Conservation (phyloP, 2,888 invertebrate species). For the Eurois occulta region DNA sequence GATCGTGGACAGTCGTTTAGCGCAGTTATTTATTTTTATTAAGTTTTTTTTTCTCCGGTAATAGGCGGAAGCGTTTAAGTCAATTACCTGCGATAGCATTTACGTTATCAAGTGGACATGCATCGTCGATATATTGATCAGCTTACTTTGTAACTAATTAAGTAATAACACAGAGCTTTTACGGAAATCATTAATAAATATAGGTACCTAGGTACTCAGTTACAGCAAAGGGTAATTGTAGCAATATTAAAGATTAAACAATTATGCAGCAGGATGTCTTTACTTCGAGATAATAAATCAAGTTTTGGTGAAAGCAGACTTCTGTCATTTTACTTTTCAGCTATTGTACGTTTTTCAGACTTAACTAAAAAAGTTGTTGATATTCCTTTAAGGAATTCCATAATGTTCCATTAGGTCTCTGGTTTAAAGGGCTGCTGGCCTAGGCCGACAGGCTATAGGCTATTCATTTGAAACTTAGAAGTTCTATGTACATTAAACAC, state of each 20-base stretch:
- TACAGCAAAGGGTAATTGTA: background rate
- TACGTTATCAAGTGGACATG: slow-evolving; percentile 11
- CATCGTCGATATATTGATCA: slow-evolving; percentile 12
- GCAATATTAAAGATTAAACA: background rate
- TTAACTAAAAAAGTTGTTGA: background rate
- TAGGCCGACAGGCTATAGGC: background rate
- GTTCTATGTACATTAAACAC: background rate
- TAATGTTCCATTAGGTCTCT: background rate
- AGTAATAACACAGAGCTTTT: background rate
- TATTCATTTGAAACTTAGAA: background rate
- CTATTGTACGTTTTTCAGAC: background rate
- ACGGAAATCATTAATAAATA: background rate
- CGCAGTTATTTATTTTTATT: slow-evolving; percentile 26
- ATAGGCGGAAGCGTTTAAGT: slow-evolving; percentile 49
- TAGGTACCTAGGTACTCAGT: background rate
- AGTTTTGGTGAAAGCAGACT: background rate
- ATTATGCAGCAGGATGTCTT: background rate
- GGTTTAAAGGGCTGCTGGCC: background rate
- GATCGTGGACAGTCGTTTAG: slow-evolving; percentile 3
- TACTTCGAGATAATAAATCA: background rate
- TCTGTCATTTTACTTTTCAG: background rate
- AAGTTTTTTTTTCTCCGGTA: slow-evolving; percentile 10
- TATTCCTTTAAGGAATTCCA: background rate
- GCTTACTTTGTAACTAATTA: slow-evolving; percentile 31
- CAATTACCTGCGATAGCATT: slow-evolving; percentile 40